A percentile compares a stretch with the other conserved stretches of the same genome.
phyloP scores from a whole-genome alignment of 2,113 vertebrate species.

The Perca schrenkii region DNA sequence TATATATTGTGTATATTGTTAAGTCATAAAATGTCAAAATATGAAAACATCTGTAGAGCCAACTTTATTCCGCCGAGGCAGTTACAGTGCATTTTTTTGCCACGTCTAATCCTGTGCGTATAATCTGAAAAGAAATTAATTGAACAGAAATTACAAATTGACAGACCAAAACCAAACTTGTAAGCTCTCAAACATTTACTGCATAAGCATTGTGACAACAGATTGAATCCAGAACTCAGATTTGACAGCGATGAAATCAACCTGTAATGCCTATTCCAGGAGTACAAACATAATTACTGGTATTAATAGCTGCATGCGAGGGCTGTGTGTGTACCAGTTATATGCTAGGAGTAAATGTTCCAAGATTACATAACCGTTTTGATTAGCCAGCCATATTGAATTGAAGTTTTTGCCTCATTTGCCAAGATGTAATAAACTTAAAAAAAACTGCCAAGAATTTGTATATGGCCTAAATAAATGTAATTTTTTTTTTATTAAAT shows the following conservation, averaged over 20 bases:
- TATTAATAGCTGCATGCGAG: constrained; percentile 26
- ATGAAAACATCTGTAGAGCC: constrained; percentile 35
- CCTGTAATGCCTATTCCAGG: not conserved
- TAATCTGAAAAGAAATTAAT: constrained; percentile 24
- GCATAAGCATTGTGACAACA: not conserved
- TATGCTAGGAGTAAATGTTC: not conserved
- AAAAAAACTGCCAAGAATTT: not conserved
- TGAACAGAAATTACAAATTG: constrained; percentile 24
- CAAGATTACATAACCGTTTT: not conserved
- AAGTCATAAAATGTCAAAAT: constrained; percentile 7
- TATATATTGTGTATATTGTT: not conserved
- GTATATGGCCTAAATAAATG: not conserved
- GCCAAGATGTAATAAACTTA: not conserved
- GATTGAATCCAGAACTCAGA: not conserved
- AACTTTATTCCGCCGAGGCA: constrained; percentile 52
- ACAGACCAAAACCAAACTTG: not conserved
- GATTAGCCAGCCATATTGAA: not conserved
- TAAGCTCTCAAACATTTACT: not conserved
- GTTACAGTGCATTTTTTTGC: constrained; percentile 8
- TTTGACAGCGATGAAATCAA: not conserved
- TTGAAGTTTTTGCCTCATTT: not conserved
- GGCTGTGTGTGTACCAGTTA: not conserved
- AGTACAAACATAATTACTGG: not conserved
- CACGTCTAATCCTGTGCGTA: constrained; percentile 18
- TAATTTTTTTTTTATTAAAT: not conserved